Conservation (phyloP, 1,140 invertebrate species). For the Ephestia elutella region DNA sequence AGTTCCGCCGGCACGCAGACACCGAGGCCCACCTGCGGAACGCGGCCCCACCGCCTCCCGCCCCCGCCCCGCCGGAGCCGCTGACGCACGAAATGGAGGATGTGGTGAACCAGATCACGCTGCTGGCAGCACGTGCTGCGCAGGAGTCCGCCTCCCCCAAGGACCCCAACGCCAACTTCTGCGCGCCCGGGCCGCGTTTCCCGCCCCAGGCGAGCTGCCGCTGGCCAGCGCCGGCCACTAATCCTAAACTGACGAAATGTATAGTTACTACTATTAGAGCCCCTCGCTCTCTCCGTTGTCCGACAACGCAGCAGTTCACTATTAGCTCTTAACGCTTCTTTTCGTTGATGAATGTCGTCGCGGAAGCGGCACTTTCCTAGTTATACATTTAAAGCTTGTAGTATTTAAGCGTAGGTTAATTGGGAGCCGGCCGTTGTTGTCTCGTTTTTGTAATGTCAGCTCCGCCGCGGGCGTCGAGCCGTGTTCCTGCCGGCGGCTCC, state of each 20-base stretch:
- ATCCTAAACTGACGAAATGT: slow-evolving; percentile 66
- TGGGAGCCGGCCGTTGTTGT: slow-evolving; percentile 40
- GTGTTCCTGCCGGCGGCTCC: slow-evolving; percentile 25
- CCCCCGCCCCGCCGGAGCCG: slow-evolving; percentile 72
- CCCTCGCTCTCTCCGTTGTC: slow-evolving; percentile 68
- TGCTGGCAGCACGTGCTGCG: slow-evolving; percentile 81
- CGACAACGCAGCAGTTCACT: slow-evolving; percentile 73
- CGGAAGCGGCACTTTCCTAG: slow-evolving; percentile 62
- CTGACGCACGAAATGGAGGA: slow-evolving; percentile 87
- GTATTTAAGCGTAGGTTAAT: slow-evolving; percentile 68
- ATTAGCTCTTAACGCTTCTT: slow-evolving; percentile 73
- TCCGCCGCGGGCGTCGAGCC: slow-evolving; percentile 9
- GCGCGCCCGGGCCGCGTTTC: slow-evolving; percentile 73
- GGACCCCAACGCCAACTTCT: slow-evolving; percentile 74
- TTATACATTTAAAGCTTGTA: slow-evolving; percentile 72
- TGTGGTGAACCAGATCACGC: slow-evolving; percentile 87
- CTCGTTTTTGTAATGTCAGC: slow-evolving; percentile 29
- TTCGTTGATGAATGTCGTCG: slow-evolving; percentile 64
- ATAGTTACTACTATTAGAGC: slow-evolving; percentile 69
- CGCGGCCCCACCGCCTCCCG: slow-evolving; percentile 38
- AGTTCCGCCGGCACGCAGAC: slow-evolving; percentile 82
- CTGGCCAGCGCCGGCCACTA: slow-evolving; percentile 76
- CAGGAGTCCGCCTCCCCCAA: slow-evolving; percentile 67
- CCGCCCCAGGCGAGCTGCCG: slow-evolving; percentile 72
- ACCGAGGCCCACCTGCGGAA: slow-evolving; percentile 73